Evolutionary conservation across 2,797 vertebrate genomes (phyloP), one percentile per base, ranked within the genome.

Genomic region (Danio tinwini): DNA sequence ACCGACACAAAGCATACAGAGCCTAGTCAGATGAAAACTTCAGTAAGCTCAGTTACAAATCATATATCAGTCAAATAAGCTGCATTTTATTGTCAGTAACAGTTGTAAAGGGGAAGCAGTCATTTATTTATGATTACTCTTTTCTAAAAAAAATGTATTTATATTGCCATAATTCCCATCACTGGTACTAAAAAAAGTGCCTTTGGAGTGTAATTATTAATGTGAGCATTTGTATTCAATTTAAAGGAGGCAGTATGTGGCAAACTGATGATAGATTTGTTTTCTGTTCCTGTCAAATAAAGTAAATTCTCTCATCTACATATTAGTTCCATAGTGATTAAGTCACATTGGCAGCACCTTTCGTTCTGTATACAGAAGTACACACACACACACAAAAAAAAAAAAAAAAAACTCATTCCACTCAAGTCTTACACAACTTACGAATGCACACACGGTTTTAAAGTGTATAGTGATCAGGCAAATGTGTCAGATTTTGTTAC

Each of bases 241-340:
- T 17, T n/a, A 6, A 16, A 61, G 13, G n/a, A 47, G 47, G 21
- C 7, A 37, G 10, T 8, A 59, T 39, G 19, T n/a, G 5, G 16
- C 16, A 64, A 12, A 40, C 10, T 45, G 13, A 5, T n/a, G 17
- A 42, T 45, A 17, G 6, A 53, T 44, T 52, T 17, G 17, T 52
- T 59, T n/a, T 55, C 17, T 67, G 42, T 56, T 17, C 19, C 11
- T 17, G 40, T 58, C 13, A 2, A 42, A 53, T 21, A 21, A 21
- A n/a, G 12, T 56, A 7, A 1, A 3, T 53, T 78, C 62, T 59
- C 7, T 12, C 8, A 10, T 17, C 13, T 37, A 45, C 29, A 4
- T 14, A 44, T 40, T 37, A 87, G 85, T 86, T 89, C 86, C 82
- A 82, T 86, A 86, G 21, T 72, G 76, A 49, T 85, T 82, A 85